A percentile compares a stretch with the other conserved stretches of the same genome.
These are phyloP conservation scores for Ceraclea dissimilis DNA, from an alignment of 2,888 invertebrate genomes.

Conservation along the genomic window DNA sequence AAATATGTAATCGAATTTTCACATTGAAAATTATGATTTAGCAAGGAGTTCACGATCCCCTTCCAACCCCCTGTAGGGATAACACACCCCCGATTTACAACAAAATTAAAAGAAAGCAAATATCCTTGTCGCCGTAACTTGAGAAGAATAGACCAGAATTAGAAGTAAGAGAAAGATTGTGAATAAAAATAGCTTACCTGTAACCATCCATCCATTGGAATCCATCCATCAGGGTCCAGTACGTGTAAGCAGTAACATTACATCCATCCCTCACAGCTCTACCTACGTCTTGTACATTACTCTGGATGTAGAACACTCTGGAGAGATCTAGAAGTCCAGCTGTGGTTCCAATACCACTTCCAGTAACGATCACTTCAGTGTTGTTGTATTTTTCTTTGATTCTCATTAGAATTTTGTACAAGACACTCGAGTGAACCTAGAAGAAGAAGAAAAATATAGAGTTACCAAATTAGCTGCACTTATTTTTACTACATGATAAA, in stretches of 20 bases:
- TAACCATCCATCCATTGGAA: slow-evolving; percentile 74
- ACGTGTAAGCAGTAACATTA: slow-evolving; percentile 58
- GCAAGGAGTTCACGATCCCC: too few relatives aligned
- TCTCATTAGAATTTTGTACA: slow-evolving; percentile 56
- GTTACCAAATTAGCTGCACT: too few relatives aligned
- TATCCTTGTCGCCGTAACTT: too few relatives aligned
- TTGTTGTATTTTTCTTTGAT: slow-evolving; percentile 52
- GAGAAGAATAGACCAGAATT: too few relatives aligned
- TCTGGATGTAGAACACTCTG: slow-evolving; percentile 47
- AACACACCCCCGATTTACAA: too few relatives aligned
- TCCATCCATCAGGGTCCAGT: slow-evolving; percentile 75
- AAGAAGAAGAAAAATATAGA: background rate
- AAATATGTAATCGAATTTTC: too few relatives aligned
- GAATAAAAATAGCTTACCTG: slow-evolving; percentile 47
- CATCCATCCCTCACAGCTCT: slow-evolving; percentile 49
- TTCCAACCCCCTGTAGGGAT: too few relatives aligned
- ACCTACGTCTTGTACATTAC: slow-evolving; percentile 42
- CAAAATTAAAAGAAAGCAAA: too few relatives aligned
- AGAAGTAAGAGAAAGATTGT: too few relatives aligned
- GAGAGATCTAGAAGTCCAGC: slow-evolving; percentile 40
- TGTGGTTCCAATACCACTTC: slow-evolving; percentile 51
- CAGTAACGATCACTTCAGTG: slow-evolving; percentile 51
- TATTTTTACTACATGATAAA: too few relatives aligned
- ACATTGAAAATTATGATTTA: too few relatives aligned
- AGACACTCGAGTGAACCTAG: slow-evolving; percentile 53